Percentiles rank a stretch among this genome's conserved stretches.
Conservation (phyloP, 2,888 invertebrate genomes). For the Ennomos fuscantarius region DNA sequence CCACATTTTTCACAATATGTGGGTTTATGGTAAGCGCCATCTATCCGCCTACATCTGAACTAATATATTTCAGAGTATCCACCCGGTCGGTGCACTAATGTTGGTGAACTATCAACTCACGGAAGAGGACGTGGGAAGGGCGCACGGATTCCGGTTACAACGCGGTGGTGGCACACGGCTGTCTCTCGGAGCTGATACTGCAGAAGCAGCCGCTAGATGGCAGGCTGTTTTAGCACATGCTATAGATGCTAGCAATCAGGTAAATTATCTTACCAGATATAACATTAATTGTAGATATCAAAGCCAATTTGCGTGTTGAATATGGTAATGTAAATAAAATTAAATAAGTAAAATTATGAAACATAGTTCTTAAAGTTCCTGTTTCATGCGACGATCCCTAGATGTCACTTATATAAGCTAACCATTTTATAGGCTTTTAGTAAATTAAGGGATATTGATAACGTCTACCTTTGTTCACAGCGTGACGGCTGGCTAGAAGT, state of each 20-base stretch:
- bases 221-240: slow-evolving; percentile 91
- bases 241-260: slow-evolving; percentile 90
- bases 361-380: too few species aligned
- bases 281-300: neutral
- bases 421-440: too few species aligned
- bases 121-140: slow-evolving; percentile 87
- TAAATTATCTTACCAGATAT: slow-evolving; percentile 43
- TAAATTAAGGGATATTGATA: too few species aligned
- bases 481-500: slow-evolving; percentile 84
- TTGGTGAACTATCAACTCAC: slow-evolving; percentile 92
- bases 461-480: slow-evolving; percentile 44
- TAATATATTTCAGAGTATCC: slow-evolving; percentile 87
- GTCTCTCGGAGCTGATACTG: slow-evolving; percentile 92
- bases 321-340: too few species aligned
- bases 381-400: neutral
- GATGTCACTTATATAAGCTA: neutral
- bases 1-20: too few species aligned
- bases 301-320: neutral
- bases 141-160: slow-evolving; percentile 89
- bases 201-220: slow-evolving; percentile 91
- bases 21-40: slow-evolving; percentile 30
- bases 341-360: too few species aligned
- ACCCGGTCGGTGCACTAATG: slow-evolving; percentile 95
- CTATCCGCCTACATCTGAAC: slow-evolving; percentile 29
- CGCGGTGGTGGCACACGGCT: slow-evolving; percentile 89